Evolutionary conservation across 2,797 vertebrate species (phyloP), one percentile per base, ranked within the genome.

Genomic region (Tamandua tetradactyla): DNA sequence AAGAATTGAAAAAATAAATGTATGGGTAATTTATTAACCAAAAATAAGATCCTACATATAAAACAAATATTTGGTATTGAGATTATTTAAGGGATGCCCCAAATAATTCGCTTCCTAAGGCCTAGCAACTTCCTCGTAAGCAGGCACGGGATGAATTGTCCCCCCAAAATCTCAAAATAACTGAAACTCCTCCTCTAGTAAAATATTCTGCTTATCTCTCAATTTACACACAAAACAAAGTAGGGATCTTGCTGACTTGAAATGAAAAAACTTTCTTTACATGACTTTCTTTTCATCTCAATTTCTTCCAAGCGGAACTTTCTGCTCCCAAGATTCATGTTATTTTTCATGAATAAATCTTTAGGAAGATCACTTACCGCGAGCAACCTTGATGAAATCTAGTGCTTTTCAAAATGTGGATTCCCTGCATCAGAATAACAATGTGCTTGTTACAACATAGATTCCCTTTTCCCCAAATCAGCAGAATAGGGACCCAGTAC

Each of bases 401-500:
- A 7, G 44, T 30, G 55, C 40, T 69, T 80, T 22, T 47, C n/a
- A 44, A 27, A 74, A 47, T 17, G 14, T 44, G 71, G 69, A 25
- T 17, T 12, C 27, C 32, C 47, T 20, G 66, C 8, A 0, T 18
- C 30, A 7, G 42, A 10, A 11, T 37, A 85, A 76, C 62, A 11
- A 11, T 30, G n/a, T 30, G 23, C 42, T 23, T 1, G 59, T 27
- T 30, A 44, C 9, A 40, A 71, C 0, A 11, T 62, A 32, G 2
- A 22, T 55, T 52, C 42, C 40, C 40, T 5, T 40, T 32, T n/a
- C 44, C 32, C 15, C 40, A 5, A 1, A 27, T 35, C 55, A 7
- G 8, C 18, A 2, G 7, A 30, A 7, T 4, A 5, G 8, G 55
- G 27, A 5, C 30, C 14, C 17, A 23, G 1, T 25, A 25, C 5